phyloP scores from a whole-genome alignment of 1,140 invertebrate species.

The Luehdorfia chinensis region DNA sequence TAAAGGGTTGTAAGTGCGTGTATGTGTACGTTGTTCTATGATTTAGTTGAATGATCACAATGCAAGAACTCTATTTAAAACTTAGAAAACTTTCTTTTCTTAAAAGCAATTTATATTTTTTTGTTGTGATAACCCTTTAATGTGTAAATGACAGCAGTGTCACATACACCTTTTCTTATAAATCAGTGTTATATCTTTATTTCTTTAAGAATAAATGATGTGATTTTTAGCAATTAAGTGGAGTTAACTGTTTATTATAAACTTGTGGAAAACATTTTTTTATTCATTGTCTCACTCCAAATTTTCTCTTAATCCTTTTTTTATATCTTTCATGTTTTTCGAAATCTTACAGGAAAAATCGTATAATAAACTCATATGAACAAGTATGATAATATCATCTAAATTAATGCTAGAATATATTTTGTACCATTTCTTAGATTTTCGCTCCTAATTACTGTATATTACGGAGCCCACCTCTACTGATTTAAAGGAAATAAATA shows the following conservation, averaged over 20 bases:
- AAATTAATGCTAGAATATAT: too few relatives aligned
- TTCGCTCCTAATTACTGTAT: too few relatives aligned
- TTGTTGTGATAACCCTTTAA: background rate
- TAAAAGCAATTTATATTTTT: background rate
- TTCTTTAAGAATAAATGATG: constrained; percentile 35
- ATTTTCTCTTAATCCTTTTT: too few relatives aligned
- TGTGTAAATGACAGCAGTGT: background rate
- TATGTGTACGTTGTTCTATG: constrained; percentile 23
- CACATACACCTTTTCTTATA: constrained; percentile 16
- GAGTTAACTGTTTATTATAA: background rate
- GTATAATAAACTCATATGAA: too few relatives aligned
- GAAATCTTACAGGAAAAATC: too few relatives aligned
- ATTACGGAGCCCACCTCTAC: background rate
- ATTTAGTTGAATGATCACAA: constrained; percentile 6
- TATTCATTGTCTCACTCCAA: too few relatives aligned
- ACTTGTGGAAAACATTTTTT: constrained; percentile 7
- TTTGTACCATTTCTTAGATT: too few relatives aligned
- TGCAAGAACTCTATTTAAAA: constrained; percentile 4
- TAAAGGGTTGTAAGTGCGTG: constrained; percentile 28
- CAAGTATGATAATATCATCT: too few relatives aligned
- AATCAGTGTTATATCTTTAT: constrained; percentile 20
- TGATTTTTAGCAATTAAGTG: constrained; percentile 29
- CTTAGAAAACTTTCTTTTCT: constrained; percentile 7
- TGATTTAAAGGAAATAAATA: constrained; percentile 9
- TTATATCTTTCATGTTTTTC: too few relatives aligned